Evolutionary conservation across 2,888 invertebrate species (phyloP).

Genomic region (Lepetodrilus schrolli): DNA sequence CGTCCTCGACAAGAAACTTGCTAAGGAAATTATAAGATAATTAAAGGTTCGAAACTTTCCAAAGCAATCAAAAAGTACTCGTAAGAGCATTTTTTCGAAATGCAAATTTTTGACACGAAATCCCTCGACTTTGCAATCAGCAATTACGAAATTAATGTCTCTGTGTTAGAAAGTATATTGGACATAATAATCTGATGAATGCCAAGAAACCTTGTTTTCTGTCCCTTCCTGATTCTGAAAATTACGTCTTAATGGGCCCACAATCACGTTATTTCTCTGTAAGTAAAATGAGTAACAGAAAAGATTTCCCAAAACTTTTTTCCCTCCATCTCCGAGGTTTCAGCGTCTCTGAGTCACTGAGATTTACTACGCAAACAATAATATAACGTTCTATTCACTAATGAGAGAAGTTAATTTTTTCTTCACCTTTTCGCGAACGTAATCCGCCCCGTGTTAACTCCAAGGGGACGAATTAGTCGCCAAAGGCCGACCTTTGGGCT

Average conservation of each 20-base stretch:
- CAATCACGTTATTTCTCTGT: too few species aligned
- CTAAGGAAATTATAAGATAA: too few species aligned
- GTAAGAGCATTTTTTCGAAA: too few species aligned
- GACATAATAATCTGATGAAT: background rate
- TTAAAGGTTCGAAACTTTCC: too few species aligned
- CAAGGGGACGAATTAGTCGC: constrained; percentile 2
- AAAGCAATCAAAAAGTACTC: too few species aligned
- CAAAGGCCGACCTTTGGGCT: constrained; percentile 16
- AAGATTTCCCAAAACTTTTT: background rate
- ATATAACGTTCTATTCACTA: background rate
- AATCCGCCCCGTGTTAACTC: background rate
- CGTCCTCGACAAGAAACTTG: too few species aligned
- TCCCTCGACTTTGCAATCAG: background rate
- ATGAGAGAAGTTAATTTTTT: constrained; percentile 5
- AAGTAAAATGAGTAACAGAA: background rate
- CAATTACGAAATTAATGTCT: too few species aligned
- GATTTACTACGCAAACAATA: constrained; percentile 14
- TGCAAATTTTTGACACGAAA: background rate
- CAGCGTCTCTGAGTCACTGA: constrained; percentile 7
- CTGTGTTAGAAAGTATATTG: background rate
- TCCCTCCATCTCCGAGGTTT: too few species aligned
- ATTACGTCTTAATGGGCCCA: background rate
- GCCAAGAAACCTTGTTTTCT: background rate
- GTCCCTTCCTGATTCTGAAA: background rate
- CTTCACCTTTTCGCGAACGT: background rate